Evolutionary conservation across 2,797 vertebrate species (phyloP).

Genomic region (Lophius americanus): DNA sequence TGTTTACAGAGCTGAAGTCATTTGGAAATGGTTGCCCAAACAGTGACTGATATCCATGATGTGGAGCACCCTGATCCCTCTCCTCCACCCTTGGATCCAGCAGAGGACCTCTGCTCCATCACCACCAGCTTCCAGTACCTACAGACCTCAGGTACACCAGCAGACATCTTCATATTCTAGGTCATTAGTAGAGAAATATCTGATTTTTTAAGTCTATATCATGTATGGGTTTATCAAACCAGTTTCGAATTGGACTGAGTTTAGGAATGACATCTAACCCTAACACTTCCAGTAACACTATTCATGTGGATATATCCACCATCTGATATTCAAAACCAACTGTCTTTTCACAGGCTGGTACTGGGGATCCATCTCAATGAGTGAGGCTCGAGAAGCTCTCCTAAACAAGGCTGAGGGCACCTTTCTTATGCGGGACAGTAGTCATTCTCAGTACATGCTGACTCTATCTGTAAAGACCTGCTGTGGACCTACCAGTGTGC

Average conservation of each 20-base stretch:
- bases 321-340: background rate
- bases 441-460: constrained; percentile 93
- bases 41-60: constrained; percentile 50
- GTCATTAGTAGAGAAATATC: background rate
- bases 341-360: constrained; percentile 88
- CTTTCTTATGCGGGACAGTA: constrained; percentile 95
- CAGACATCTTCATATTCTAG: background rate
- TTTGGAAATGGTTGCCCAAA: constrained; percentile 69
- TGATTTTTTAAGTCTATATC: background rate
- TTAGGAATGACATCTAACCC: background rate
- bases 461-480: constrained; percentile 93
- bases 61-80: constrained; percentile 35
- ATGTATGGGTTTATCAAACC: no score
- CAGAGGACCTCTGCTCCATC: constrained; percentile 88
- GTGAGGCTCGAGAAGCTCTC: constrained; percentile 90
- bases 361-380: constrained; percentile 92
- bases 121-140: constrained; percentile 90
- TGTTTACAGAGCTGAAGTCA: constrained; percentile 30
- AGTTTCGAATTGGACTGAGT: no score
- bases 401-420: constrained; percentile 89
- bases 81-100: constrained; percentile 80
- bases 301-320: background rate
- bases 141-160: constrained; percentile 86
- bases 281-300: background rate
- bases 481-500: constrained; percentile 92